Evolutionary conservation across 2,113 vertebrate species (phyloP).

Genomic region (Lepus europaeus): DNA sequence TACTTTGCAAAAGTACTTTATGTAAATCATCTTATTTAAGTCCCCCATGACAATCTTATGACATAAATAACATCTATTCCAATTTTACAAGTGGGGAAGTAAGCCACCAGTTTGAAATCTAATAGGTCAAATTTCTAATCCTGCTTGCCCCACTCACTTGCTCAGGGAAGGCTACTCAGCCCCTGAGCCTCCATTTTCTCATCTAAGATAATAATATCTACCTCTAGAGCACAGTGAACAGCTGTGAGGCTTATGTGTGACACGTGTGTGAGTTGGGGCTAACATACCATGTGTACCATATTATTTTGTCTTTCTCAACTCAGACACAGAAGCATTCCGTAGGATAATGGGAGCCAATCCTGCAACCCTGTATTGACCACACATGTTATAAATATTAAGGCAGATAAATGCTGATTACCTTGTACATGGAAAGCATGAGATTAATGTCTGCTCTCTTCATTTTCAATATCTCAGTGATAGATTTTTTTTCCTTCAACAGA

Average conservation of each 20-base stretch:
- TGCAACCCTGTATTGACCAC: not conserved
- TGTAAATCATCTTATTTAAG: not conserved
- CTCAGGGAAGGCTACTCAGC: not conserved
- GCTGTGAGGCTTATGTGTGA: not conserved
- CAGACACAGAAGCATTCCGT: not conserved
- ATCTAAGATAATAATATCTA: not conserved
- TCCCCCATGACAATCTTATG: not conserved
- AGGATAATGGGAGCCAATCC: not conserved
- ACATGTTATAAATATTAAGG: not conserved
- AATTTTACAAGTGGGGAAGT: not conserved
- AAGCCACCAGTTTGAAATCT: not conserved
- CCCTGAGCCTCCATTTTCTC: not conserved
- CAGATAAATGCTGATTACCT: not conserved
- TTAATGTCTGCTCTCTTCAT: not conserved
- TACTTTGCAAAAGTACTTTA: not conserved
- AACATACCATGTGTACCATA: not conserved
- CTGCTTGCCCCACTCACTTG: not conserved
- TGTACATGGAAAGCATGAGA: not conserved
- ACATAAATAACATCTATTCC: not conserved
- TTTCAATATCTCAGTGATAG: not conserved
- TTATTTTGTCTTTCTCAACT: not conserved
- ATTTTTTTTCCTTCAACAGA: slow-evolving; percentile 3
- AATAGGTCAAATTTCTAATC: not conserved
- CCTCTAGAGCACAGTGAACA: not conserved
- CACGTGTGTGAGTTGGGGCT: not conserved